These are phyloP conservation scores for Drosophila melanosoma DNA, from an alignment of 2,888 invertebrate species.

Conservation along the genomic window DNA sequence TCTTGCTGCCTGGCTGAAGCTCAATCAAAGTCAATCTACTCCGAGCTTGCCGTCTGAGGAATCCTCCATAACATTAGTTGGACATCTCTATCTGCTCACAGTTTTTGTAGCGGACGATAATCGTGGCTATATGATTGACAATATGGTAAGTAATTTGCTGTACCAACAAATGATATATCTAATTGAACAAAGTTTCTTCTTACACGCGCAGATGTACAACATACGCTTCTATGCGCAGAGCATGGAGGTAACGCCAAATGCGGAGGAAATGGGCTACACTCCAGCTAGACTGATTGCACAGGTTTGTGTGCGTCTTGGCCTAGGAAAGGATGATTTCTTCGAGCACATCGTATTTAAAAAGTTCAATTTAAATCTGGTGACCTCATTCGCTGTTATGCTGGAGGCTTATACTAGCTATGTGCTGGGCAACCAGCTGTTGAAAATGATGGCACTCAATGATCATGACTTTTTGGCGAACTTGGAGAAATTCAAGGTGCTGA, in stretches of 20 bases:
- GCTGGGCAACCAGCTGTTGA: constrained; percentile 77
- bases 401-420: constrained; percentile 81
- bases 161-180: not conserved
- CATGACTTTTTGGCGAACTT: constrained; percentile 71
- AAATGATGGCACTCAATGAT: constrained; percentile 79
- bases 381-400: constrained; percentile 77
- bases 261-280: constrained; percentile 52
- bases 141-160: constrained; percentile 64
- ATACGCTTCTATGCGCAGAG: constrained; percentile 80
- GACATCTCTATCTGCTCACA: constrained; percentile 78
- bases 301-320: constrained; percentile 69
- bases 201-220: constrained; percentile 73
- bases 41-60: constrained; percentile 44
- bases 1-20: constrained; percentile 76
- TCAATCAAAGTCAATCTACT: constrained; percentile 26
- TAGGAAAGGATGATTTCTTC: constrained; percentile 75
- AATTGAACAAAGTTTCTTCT: not conserved
- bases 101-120: constrained; percentile 78
- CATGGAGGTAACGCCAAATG: constrained; percentile 59
- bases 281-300: constrained; percentile 81
- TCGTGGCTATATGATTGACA: constrained; percentile 80
- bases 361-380: constrained; percentile 63
- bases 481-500: constrained; percentile 69
- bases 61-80: constrained; percentile 65
- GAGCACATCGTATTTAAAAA: constrained; percentile 74